Evolutionary conservation across 2,797 vertebrate genomes (phyloP), one percentile per base, ranked within the genome.

Genomic region (Decapterus maruadsi): DNA sequence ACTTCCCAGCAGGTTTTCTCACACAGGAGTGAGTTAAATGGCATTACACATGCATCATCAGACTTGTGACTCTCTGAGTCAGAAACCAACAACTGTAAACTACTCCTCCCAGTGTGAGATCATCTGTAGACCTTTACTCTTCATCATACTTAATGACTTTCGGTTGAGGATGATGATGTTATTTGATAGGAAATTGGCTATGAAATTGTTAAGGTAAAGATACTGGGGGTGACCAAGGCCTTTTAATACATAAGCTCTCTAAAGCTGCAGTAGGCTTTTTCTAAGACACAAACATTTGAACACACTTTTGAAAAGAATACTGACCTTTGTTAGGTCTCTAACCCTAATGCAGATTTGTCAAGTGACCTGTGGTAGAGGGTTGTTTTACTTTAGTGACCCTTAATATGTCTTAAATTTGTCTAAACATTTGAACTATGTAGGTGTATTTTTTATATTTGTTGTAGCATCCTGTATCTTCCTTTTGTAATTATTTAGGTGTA

Each of bases 311-410:
- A 64, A 64, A 4, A 42, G 17, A 1, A 4, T 17, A 22, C 2
- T 9, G n/a, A 45, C 17, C 13, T 53, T 22, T 6, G 31, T 29
- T 55, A 34, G 29, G 26, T 56, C 54, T 16, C 1, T 34, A 19
- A 34, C 1, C 3, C 9, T 59, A 9, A 13, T 22, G 29, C 36
- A 16, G 29, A 46, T 13, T 42, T 45, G 16, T 68, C 57, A 51
- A 19, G 16, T 62, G 62, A 60, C 29, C 68, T 62, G 55, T n/a
- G n/a, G n/a, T 66, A 80, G 58, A 65, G 16, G 60, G 43, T 20
- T 45, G 58, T 77, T 63, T 77, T 72, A 72, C 68, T 83, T 85
- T 77, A 75, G 78, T 78, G 68, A 87, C 67, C 62, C 57, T 83
- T 86, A 14, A 79, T 84, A 79, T 48, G 22, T 58, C 72, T 79